Base-by-base conservation (phyloP, 2,797 vertebrate genomes). In the Onychomys arenicola region DNA sequence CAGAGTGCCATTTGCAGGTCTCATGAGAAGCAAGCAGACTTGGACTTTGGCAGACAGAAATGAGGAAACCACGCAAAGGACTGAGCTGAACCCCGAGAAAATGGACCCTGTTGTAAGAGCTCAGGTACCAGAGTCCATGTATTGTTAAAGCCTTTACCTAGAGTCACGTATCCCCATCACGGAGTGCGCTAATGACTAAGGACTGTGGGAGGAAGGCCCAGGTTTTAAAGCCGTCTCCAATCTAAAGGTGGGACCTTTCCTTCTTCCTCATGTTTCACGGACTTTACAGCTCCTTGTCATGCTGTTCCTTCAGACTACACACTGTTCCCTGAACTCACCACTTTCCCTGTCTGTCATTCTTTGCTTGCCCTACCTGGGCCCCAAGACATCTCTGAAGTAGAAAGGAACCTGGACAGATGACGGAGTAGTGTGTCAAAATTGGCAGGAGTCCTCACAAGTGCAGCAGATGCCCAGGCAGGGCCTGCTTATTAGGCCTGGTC, bases 161-260 rank as follows among this genome's bases (percentile, higher is more conserved):
- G 37, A 76, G 29, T 46, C 11, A 2, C 0, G 2, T 37, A 63
- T 34, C 11, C 11, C 0, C 4, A 1, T 34, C 52, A 25, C 27
- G 17, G 11, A 85, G 40, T 23, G 7, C 85, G 46, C 43, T 40
- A 12, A 65, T 1, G 7, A 67, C 37, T 27, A 73, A 77, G 49
- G 25, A 27, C n/a, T 67, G 5, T 1, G 49, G 23, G 46, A 43
- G 59, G 69, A 75, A 90, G 46, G 29, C 12, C 14, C 86, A 32
- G 29, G 52, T 78, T 52, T 75, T 40, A n/a, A 86, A 91, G 85
- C 57, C 34, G 76, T 25, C 40, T 89, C 6, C 32, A 29, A 32
- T 43, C 27, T 37, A 2, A 37, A 16, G 6, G 9, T 23, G 4
- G 29, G 25, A 9, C 61, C 32, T 32, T 57, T 25, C 21, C n/a